A percentile compares a stretch with the other conserved stretches of the same genome.
phyloP scores from a whole-genome alignment of 2,113 vertebrate species.

The Pampusana beccarii region DNA sequence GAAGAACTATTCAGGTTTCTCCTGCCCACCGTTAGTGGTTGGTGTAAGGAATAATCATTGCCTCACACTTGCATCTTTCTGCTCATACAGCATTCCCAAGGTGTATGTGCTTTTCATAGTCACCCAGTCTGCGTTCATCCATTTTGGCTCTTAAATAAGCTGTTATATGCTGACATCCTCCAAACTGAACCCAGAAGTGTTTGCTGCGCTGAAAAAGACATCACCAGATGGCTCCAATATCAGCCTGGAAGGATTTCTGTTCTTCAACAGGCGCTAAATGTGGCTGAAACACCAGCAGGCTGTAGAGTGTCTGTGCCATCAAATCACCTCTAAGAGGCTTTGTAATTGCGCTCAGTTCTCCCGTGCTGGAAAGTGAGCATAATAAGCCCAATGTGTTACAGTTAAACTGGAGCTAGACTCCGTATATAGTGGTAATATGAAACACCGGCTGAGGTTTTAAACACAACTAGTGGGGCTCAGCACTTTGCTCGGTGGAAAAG shows the following conservation, averaged over 20 bases:
- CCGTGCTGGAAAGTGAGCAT: slow-evolving; percentile 25
- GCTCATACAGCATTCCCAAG: background rate
- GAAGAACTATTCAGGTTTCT: background rate
- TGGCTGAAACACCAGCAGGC: slow-evolving; percentile 52
- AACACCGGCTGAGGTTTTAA: background rate
- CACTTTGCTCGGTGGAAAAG: background rate
- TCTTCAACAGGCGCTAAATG: slow-evolving; percentile 18
- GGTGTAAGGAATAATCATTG: background rate
- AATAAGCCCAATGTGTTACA: slow-evolving; percentile 11
- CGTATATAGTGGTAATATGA: background rate
- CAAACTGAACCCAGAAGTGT: slow-evolving; percentile 43
- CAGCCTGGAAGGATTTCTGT: slow-evolving; percentile 52
- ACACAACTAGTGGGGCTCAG: background rate
- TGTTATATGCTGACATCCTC: slow-evolving; percentile 5
- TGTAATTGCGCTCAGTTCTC: slow-evolving; percentile 31
- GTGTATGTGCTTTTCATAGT: background rate
- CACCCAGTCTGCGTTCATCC: background rate
- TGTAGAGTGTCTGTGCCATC: slow-evolving; percentile 22
- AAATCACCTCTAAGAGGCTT: slow-evolving; percentile 56
- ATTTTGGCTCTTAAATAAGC: slow-evolving; percentile 27
- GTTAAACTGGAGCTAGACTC: background rate
- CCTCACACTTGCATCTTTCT: background rate
- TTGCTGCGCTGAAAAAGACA: slow-evolving; percentile 51
- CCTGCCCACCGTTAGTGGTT: background rate
- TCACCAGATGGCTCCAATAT: slow-evolving; percentile 56